A percentile compares a stretch with the other conserved stretches of the same genome.
These are phyloP conservation scores for Crotalus tigris DNA, from an alignment of 2,113 vertebrate species.

Conservation along the genomic window DNA sequence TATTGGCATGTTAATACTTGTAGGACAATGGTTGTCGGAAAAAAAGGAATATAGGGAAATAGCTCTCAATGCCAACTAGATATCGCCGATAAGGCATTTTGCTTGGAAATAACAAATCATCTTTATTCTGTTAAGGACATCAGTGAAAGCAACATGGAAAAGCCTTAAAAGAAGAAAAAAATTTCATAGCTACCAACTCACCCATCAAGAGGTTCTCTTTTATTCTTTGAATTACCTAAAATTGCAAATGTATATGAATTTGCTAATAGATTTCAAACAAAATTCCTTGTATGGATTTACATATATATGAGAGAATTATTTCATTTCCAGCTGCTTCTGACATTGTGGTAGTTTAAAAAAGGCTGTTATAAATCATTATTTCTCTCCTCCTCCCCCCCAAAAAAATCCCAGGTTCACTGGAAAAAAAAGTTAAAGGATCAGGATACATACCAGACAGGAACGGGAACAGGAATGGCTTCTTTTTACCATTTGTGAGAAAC, in stretches of 20 bases:
- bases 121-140: not conserved
- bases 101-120: conserved; percentile 5
- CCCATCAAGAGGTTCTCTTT: not conserved
- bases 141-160: conserved; percentile 1
- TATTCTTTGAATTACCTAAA: not conserved
- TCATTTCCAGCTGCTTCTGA: not conserved
- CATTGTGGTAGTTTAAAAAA: not conserved
- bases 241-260: not conserved
- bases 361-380: not conserved
- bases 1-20: conserved; percentile 7
- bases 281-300: not conserved
- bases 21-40: conserved; percentile 1
- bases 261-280: not conserved
- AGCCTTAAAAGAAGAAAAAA: not conserved
- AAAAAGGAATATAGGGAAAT: conserved; percentile 30
- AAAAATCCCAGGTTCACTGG: not conserved
- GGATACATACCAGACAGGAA: not conserved
- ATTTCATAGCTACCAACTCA: not conserved
- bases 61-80: not conserved
- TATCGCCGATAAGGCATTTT: not conserved
- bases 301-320: not conserved
- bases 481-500: not conserved
- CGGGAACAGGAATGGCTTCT: not conserved
- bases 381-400: too few relatives aligned
- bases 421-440: not conserved